Percentiles rank a stretch among this genome's conserved stretches.
Conservation (phyloP, 92 coral and sea anemone species). For the Parazoanthus darwini region DNA sequence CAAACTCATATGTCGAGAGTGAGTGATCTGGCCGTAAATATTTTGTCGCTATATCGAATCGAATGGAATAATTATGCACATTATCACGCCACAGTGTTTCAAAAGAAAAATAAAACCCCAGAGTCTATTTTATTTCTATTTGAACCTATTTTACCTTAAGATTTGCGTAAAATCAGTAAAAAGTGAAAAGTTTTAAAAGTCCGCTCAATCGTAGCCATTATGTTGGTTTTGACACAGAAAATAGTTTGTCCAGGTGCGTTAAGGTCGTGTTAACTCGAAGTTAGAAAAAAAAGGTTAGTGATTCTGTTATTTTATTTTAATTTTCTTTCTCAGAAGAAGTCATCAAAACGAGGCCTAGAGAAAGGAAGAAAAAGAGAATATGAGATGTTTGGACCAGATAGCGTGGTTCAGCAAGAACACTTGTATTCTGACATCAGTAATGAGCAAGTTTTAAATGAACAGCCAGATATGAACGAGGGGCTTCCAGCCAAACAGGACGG, state of each 20-base stretch:
- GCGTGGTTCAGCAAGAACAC: not conserved
- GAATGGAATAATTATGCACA: not conserved
- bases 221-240: no score
- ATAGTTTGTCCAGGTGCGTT: no score
- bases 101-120: no score
- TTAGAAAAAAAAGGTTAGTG: not conserved
- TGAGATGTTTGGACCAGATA: conserved; percentile 5
- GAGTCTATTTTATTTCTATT: no score
- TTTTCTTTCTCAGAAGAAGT: not conserved
- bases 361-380: not conserved
- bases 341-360: not conserved
- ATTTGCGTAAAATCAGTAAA: not conserved
- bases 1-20: no score
- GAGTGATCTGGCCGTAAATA: no score
- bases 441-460: not conserved
- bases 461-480: not conserved
- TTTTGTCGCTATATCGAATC: no score
- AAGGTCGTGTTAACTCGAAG: no score
- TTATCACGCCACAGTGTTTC: not conserved
- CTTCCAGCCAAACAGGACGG: not conserved
- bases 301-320: not conserved
- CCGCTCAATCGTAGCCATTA: no score
- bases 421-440: not conserved
- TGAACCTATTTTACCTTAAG: no score
- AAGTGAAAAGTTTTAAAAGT: no score